Base-by-base conservation (phyloP, 30 jellyfish, hydroid and myxozoan genomes). In the Catostylus mosaicus region DNA sequence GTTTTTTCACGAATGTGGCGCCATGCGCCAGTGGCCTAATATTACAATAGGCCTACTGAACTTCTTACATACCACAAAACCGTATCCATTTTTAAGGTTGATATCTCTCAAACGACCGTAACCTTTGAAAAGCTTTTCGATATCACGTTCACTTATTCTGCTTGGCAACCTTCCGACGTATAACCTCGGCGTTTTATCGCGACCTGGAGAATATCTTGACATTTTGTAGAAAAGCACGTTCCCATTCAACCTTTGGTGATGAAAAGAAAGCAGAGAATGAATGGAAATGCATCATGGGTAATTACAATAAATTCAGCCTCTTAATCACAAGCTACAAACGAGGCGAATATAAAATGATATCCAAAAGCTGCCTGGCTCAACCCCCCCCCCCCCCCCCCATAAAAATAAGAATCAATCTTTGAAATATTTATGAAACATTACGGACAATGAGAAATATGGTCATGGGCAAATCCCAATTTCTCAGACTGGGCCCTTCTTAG, bases 91-190 rank as follows among this genome's bases (percentile, higher is more conserved):
- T 61, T 92, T 92, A 82, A 92, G 78, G 74, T 86, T 92, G 46
- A 92, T 82, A 34, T 92, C 98, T 27, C 98, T 69, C 74, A 92
- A 80, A 30, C 85, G 91, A 23, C 98, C 98, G 82, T 86, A 87
- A 10, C 95, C 92, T 54, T 87, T 82, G 76, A 92, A 92, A 30
- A 92, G 84, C 75, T 67, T 82, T 74, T 92, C 94, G 0, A 92
- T 26, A 48, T 92, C 98, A 27, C 98, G 93, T 62, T 92, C 98
- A 18, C 84, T 30, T n/a, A 50, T 78, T 27, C 98, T 77, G 65
- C 71, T 74, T 9, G 95, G 84, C 3, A 92, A 72, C 67, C 98
- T 64, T 46, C 98, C 98, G 16, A 92, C 93, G 54, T 92, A 92
- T 29, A 92, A 30, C 12, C 98, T 95, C 6, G 98, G 98, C 93